Conservation (phyloP, 2,113 vertebrate species). For the Vireo altiloquus region DNA sequence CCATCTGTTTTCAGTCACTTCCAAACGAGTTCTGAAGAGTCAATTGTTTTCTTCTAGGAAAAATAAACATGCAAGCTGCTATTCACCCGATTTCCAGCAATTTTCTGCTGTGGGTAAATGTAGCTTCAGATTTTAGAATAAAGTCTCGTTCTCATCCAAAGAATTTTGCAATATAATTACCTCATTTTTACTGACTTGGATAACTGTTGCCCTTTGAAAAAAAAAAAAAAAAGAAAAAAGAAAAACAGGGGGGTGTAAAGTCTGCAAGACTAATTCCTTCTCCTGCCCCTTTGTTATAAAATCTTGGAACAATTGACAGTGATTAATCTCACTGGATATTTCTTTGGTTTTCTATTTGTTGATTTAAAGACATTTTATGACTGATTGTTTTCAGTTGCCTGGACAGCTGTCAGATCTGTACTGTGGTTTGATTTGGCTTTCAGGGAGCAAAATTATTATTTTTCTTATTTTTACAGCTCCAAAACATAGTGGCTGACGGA, state of each 20-base stretch:
- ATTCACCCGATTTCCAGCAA: conserved; percentile 59
- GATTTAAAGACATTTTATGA: conserved; percentile 63
- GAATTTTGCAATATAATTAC: conserved; percentile 75
- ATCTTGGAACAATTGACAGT: conserved; percentile 63
- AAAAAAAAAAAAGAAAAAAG: neutral
- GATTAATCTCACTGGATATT: conserved; percentile 71
- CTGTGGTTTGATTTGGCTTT: conserved; percentile 34
- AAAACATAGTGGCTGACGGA: neutral
- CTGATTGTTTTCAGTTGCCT: conserved; percentile 56
- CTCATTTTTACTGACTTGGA: conserved; percentile 77
- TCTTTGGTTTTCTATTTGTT: conserved; percentile 61
- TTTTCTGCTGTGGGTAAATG: conserved; percentile 67
- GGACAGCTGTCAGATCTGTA: conserved; percentile 38
- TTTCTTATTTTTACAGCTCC: conserved; percentile 45
- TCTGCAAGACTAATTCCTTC: conserved; percentile 51
- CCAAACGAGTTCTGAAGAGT: conserved; percentile 49
- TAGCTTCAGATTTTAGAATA: conserved; percentile 54
- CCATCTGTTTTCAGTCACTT: conserved; percentile 58
- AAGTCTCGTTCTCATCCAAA: conserved; percentile 52
- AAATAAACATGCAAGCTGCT: conserved; percentile 61
- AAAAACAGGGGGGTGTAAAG: neutral
- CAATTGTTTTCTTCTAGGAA: conserved; percentile 67
- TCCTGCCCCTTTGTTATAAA: conserved; percentile 43
- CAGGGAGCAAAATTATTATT: conserved; percentile 43
- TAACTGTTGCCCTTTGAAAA: conserved; percentile 27